Conservation (phyloP, 2,888 invertebrate species). For the Andricus curvator region DNA sequence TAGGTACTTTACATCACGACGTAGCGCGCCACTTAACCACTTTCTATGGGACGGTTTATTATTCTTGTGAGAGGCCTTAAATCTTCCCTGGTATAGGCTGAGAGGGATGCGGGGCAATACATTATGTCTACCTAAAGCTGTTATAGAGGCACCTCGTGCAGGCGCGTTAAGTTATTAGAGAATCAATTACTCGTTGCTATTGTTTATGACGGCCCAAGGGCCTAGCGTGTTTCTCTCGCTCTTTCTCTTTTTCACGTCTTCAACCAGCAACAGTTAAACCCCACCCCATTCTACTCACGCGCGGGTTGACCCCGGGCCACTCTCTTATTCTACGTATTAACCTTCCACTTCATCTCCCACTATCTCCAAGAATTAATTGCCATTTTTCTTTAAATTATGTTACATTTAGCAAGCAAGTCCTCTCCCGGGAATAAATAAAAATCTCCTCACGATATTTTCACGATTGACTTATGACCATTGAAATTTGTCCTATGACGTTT, state of each 20-base stretch:
- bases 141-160: constrained; percentile 68
- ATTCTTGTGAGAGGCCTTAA: constrained; percentile 71
- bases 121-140: constrained; percentile 73
- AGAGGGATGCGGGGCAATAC: constrained; percentile 67
- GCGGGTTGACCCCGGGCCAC: constrained; percentile 52
- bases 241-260: constrained; percentile 46
- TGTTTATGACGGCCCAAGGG: constrained; percentile 77
- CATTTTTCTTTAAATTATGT: neutral
- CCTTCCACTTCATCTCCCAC: constrained; percentile 44
- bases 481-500: no score
- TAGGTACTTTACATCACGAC: constrained; percentile 44
- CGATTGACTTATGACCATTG: no score
- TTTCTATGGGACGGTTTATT: constrained; percentile 71
- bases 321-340: constrained; percentile 47
- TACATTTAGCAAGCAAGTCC: neutral
- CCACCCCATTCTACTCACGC: constrained; percentile 34
- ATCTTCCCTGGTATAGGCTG: constrained; percentile 63
- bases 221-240: constrained; percentile 60
- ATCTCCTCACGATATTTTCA: no score
- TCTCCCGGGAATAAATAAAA: no score
- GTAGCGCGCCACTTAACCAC: constrained; percentile 53
- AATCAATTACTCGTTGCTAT: constrained; percentile 78
- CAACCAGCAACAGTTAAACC: constrained; percentile 35
- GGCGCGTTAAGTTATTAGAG: constrained; percentile 78
- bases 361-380: constrained; percentile 24